Evolutionary conservation across 2,888 invertebrate genomes (phyloP).

Genomic region (Scelioninae gen. 1): DNA sequence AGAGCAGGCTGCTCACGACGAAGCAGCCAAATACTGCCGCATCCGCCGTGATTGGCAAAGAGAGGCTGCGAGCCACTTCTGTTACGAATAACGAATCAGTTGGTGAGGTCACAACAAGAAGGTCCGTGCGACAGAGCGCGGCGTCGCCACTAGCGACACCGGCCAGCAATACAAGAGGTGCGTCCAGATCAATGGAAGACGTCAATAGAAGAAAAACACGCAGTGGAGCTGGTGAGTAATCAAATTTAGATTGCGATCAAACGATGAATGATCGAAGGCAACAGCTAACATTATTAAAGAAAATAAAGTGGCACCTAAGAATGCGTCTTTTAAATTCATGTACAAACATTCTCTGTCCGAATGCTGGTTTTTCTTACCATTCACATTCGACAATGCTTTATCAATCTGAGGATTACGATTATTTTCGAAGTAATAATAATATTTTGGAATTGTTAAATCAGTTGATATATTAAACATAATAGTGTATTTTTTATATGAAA

Average conservation of each 20-base stretch:
- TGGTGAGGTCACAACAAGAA: constrained; percentile 81
- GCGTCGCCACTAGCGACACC: constrained; percentile 83
- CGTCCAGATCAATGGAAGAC: constrained; percentile 83
- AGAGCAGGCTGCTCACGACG: constrained; percentile 82
- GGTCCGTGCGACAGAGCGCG: constrained; percentile 83
- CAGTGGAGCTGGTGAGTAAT: constrained; percentile 84
- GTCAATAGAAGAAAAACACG: constrained; percentile 83
- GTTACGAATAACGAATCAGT: constrained; percentile 81
- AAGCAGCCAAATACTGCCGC: constrained; percentile 77
- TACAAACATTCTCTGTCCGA: constrained; percentile 45
- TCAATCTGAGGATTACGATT: constrained; percentile 22
- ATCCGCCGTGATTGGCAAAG: constrained; percentile 78
- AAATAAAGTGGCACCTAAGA: constrained; percentile 42
- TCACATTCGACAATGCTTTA: constrained; percentile 50
- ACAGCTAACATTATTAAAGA: constrained; percentile 27
- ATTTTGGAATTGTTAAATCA: constrained; percentile 28
- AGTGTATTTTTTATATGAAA: constrained; percentile 48
- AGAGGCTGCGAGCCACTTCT: constrained; percentile 80
- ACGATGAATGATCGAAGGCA: constrained; percentile 66
- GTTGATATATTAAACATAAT: not conserved
- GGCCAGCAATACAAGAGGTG: constrained; percentile 83
- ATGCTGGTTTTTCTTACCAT: constrained; percentile 26
- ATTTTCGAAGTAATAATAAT: constrained; percentile 16
- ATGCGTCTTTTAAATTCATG: constrained; percentile 63
- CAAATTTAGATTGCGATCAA: constrained; percentile 65